Evolutionary conservation across 2,888 invertebrate species (phyloP).

Genomic region (Conus canariensis): DNA sequence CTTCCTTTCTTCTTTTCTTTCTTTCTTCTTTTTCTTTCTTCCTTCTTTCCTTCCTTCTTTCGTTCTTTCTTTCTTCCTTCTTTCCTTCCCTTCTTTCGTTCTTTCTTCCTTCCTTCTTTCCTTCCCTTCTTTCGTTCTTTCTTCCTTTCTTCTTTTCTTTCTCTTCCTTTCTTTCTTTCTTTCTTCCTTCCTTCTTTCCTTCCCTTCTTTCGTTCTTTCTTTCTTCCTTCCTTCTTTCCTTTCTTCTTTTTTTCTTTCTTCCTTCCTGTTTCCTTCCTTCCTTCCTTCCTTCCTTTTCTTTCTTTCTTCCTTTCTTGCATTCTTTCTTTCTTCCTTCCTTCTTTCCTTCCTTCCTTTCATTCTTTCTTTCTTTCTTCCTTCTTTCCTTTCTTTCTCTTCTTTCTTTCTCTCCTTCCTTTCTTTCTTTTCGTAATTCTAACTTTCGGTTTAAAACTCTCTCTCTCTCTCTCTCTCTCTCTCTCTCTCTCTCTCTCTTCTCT

Average conservation of each 20-base stretch:
- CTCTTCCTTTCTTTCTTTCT: too few relatives aligned
- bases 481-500: accelerated
- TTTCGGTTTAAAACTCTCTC: neutral
- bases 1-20: neutral
- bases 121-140: too few relatives aligned
- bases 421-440: neutral
- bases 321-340: neutral
- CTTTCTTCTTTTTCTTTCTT: neutral
- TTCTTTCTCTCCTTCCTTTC: neutral
- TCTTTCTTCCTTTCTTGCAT: neutral
- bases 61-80: neutral
- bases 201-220: too few relatives aligned
- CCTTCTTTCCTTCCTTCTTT: neutral
- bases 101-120: neutral
- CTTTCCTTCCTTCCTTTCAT: neutral
- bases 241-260: neutral
- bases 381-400: neutral
- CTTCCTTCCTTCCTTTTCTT: too few relatives aligned
- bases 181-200: neutral
- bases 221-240: too few relatives aligned
- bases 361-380: neutral
- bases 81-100: neutral
- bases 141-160: neutral
- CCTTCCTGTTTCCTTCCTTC: neutral
- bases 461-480: too few relatives aligned